Evolutionary conservation across 2,113 vertebrate species (phyloP).

Genomic region (Caranx melampygus): DNA sequence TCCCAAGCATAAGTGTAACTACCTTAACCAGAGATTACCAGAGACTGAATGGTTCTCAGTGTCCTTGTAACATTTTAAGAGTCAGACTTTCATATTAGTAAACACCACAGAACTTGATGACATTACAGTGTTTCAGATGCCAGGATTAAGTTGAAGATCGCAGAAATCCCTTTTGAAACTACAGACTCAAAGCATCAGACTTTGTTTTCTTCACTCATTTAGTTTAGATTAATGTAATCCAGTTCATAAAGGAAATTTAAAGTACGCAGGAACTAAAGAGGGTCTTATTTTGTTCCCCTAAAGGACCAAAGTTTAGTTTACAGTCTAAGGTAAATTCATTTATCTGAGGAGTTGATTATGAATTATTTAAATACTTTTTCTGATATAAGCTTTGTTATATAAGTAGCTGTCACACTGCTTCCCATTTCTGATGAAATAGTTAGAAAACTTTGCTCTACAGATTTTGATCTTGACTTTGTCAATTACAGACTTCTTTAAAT

Average conservation of each 20-base stretch:
- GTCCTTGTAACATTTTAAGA: slow-evolving; percentile 1
- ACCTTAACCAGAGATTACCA: neutral
- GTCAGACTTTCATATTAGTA: neutral
- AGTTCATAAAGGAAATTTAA: slow-evolving; percentile 27
- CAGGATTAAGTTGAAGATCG: slow-evolving; percentile 33
- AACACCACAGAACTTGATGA: slow-evolving; percentile 3
- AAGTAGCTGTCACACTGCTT: neutral
- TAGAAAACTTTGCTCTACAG: neutral
- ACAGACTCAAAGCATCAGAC: slow-evolving; percentile 38
- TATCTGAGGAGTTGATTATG: neutral
- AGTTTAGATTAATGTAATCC: slow-evolving; percentile 22
- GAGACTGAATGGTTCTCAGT: neutral
- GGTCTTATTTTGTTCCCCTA: neutral
- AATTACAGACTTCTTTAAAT: neutral
- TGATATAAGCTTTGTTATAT: neutral
- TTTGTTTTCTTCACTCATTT: neutral
- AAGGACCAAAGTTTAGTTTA: slow-evolving; percentile 1
- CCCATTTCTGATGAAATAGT: neutral
- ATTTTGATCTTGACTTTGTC: neutral
- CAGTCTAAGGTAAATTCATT: neutral
- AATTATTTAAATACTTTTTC: neutral
- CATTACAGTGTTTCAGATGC: neutral
- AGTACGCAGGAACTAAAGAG: neutral
- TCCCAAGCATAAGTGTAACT: neutral
- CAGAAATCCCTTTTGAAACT: slow-evolving; percentile 37